Evolutionary conservation across 1,140 invertebrate genomes (phyloP), one percentile per base, ranked within the genome.

Genomic region (Cotesia vestalis): DNA sequence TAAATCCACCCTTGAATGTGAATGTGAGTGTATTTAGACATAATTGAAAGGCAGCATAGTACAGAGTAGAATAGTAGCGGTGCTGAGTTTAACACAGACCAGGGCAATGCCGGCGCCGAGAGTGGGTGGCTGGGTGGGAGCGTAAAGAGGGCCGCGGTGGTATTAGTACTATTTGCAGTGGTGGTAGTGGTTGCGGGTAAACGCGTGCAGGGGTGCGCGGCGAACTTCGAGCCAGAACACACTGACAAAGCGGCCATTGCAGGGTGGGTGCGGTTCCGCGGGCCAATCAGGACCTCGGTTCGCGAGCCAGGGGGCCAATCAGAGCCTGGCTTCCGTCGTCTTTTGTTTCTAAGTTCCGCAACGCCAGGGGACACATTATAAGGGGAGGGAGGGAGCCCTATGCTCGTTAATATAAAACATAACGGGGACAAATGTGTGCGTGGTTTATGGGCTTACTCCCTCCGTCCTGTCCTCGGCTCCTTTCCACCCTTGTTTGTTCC

Each of bases 201-300:
- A 61, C 68, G 72, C 55, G 71, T 72, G 75, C 73, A 77, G 80
- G 78, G 79, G 79, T 79, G 79, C 73, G 76, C 74, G 73, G 64
- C 71, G 34, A 73, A 73, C 76, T 75, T 77, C 73, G 78, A 75
- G 77, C 75, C 75, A 72, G 77, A 77, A 75, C 74, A 77, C 73
- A 77, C 78, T 79, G 78, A 86, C 84, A 85, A 86, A 86, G 85
- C 85, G 85, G 85, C 85, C 85, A 87, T 87, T 87, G 85, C 85
- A 85, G 83, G 84, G 81, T 86, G 84, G 85, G 85, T 86, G 85
- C 85, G 85, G 85, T 86, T 82, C 83, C 78, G 77, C 78, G 80
- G 77, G 85, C 85, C 85, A 87, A 87, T 87, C 82, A 87, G 83
- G 80, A 80, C 79, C 76, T 77, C 79, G 79, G 77, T 78, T 78